Conservation (phyloP, 2,113 vertebrate species). For the Arizona elegans region DNA sequence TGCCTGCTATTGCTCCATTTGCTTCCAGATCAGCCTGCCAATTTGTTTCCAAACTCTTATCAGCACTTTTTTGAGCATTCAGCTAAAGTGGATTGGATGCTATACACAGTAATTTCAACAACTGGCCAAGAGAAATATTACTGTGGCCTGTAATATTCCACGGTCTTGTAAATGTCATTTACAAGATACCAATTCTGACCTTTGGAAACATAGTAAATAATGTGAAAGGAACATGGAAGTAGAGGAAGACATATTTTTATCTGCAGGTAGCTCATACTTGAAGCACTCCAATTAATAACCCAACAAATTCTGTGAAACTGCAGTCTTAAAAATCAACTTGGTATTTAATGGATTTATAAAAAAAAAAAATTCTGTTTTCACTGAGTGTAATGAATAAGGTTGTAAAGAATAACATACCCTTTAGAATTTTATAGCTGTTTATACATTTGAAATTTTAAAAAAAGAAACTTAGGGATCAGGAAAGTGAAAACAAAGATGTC, state of each 20-base stretch:
- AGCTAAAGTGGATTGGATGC: background rate
- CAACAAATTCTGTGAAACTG: constrained; percentile 42
- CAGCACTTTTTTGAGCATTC: background rate
- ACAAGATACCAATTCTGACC: constrained; percentile 25
- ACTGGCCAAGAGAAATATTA: constrained; percentile 1
- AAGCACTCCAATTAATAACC: constrained; percentile 19
- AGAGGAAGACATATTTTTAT: constrained; percentile 63
- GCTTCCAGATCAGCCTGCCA: background rate
- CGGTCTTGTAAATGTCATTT: constrained; percentile 18
- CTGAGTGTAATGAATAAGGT: constrained; percentile 64
- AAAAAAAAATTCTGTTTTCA: constrained; percentile 57
- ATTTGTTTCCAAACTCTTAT: background rate
- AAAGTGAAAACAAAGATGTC: constrained; percentile 77
- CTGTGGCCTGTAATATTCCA: constrained; percentile 1
- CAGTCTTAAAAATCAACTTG: constrained; percentile 70
- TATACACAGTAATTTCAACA: background rate
- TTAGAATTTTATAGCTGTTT: constrained; percentile 74
- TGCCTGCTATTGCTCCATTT: background rate
- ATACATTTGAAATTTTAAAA: constrained; percentile 74
- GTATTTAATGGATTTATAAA: constrained; percentile 65
- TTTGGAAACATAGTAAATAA: constrained; percentile 42
- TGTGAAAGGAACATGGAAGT: constrained; percentile 42
- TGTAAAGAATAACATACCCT: constrained; percentile 67
- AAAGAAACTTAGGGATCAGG: constrained; percentile 61
- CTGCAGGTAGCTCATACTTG: constrained; percentile 46